Percentiles rank a stretch among this genome's conserved stretches.
Conservation (phyloP, 2,888 invertebrate genomes). For the Incurvaria masculella region DNA sequence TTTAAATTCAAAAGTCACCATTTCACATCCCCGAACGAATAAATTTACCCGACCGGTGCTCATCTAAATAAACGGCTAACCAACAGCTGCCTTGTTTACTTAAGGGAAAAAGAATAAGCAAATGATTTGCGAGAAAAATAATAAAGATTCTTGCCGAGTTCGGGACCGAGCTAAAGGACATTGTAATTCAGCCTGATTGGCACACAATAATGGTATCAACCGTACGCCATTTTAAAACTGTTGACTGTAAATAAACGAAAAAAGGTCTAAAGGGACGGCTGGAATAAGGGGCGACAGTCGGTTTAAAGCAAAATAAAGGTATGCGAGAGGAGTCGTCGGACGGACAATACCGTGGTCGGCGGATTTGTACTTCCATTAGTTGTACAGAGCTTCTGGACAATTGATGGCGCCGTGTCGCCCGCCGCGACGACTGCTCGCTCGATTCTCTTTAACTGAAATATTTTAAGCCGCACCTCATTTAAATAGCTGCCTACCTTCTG, state of each 20-base stretch:
- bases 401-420: slow-evolving; percentile 1
- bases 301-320: slow-evolving; percentile 45
- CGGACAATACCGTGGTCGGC: slow-evolving; percentile 47
- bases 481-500: background rate
- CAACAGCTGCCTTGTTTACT: slow-evolving; percentile 43
- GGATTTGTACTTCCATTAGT: slow-evolving; percentile 53
- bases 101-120: slow-evolving; percentile 40
- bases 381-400: slow-evolving; percentile 20
- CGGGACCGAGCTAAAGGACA: slow-evolving; percentile 50
- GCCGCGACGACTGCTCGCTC: background rate
- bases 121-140: slow-evolving; percentile 46
- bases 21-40: background rate
- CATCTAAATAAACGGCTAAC: slow-evolving; percentile 40
- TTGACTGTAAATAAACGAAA: slow-evolving; percentile 42
- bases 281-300: slow-evolving; percentile 30
- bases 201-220: slow-evolving; percentile 58
- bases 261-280: slow-evolving; percentile 24
- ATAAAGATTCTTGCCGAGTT: slow-evolving; percentile 43
- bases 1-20: background rate
- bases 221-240: slow-evolving; percentile 55
- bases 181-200: slow-evolving; percentile 57
- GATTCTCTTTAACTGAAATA: background rate
- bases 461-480: background rate
- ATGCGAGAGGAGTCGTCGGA: slow-evolving; percentile 15
- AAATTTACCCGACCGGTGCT: slow-evolving; percentile 25